Evolutionary conservation across 2,797 vertebrate genomes (phyloP).

Genomic region (Pyrocephalus nanus): DNA sequence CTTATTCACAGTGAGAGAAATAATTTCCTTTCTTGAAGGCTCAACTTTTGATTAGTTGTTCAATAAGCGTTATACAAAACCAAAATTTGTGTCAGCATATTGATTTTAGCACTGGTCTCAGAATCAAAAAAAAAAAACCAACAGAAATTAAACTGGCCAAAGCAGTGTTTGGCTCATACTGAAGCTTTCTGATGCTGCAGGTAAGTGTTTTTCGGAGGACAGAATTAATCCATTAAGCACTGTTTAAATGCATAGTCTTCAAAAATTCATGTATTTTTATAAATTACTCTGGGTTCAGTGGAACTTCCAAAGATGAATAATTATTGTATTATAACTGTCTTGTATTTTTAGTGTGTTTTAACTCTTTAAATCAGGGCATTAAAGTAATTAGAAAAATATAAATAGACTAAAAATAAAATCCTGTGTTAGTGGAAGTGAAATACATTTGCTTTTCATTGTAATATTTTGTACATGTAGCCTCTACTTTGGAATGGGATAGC

Average conservation of each 20-base stretch:
- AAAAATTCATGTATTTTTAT: background rate
- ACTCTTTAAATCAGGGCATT: background rate
- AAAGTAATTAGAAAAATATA: background rate
- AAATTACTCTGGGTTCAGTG: background rate
- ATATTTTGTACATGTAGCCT: background rate
- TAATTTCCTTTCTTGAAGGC: background rate
- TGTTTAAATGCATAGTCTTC: background rate
- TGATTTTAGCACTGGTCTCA: background rate
- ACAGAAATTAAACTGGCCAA: background rate
- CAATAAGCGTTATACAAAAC: background rate
- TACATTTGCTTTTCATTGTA: background rate
- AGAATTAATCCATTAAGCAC: background rate
- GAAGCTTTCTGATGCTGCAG: background rate
- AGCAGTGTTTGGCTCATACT: background rate
- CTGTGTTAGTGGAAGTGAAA: background rate
- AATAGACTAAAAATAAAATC: background rate
- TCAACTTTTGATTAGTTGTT: background rate
- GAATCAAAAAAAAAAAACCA: background rate
- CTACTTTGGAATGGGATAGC: background rate
- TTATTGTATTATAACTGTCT: background rate
- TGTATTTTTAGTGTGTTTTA: background rate
- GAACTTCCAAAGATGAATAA: background rate
- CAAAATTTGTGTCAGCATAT: background rate
- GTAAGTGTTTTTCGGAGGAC: background rate
- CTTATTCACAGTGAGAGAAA: background rate